A percentile compares a stretch with the other conserved stretches of the same genome.
Evolutionary conservation across 2,797 vertebrate species (phyloP).

Genomic region (Gobio occitaniae): DNA sequence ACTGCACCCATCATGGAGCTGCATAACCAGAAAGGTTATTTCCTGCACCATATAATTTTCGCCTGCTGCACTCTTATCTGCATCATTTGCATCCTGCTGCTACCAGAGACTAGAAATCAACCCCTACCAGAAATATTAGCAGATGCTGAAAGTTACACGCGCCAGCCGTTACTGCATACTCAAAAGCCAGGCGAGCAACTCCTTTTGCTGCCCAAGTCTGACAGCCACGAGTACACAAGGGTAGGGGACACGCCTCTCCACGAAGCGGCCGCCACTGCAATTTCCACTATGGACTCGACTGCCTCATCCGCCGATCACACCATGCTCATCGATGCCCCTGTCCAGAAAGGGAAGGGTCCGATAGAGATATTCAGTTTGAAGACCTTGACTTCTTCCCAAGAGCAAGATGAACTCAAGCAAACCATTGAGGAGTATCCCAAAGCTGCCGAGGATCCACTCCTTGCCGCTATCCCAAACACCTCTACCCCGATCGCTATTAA

Average conservation of each 20-base stretch:
- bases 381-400: constrained; percentile 4
- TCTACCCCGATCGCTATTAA: constrained; percentile 26
- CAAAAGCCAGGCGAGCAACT: constrained; percentile 88
- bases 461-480: constrained; percentile 61
- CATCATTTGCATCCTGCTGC: constrained; percentile 96
- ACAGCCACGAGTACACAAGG: constrained; percentile 90
- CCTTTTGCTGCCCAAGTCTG: constrained; percentile 83
- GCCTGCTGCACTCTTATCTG: constrained; percentile 98
- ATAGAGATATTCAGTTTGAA: constrained; percentile 7
- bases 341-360: neutral
- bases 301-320: constrained; percentile 81
- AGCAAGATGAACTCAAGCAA: constrained; percentile 12
- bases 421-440: constrained; percentile 21
- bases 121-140: constrained; percentile 90
- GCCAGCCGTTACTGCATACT: constrained; percentile 87
- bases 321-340: constrained; percentile 45
- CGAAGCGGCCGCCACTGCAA: constrained; percentile 73
- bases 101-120: constrained; percentile 91
- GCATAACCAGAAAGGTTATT: constrained; percentile 98
- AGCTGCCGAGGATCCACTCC: constrained; percentile 28
- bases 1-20: constrained; percentile 97
- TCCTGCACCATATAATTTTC: constrained; percentile 97
- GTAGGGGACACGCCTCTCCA: constrained; percentile 82
- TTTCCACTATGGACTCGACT: constrained; percentile 86
- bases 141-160: constrained; percentile 89